Conservation (phyloP, 2,113 vertebrate species). For the Pelobates fuscus region DNA sequence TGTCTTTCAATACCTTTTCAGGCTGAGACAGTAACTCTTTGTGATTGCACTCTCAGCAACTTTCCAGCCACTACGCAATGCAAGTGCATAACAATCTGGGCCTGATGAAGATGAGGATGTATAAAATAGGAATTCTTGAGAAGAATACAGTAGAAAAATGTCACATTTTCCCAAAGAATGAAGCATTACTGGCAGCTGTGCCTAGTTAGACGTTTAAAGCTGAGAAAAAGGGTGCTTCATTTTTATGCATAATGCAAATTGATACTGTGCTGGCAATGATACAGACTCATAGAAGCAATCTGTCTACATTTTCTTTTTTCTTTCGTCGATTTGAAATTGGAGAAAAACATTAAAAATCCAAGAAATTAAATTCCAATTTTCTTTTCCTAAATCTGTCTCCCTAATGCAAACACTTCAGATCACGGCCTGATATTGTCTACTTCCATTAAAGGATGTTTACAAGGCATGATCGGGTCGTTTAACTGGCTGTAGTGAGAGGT, state of each 20-base stretch:
- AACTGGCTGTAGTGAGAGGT: constrained; percentile 5
- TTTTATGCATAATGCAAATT: constrained; percentile 44
- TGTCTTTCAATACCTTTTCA: constrained; percentile 45
- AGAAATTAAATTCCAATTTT: constrained; percentile 17
- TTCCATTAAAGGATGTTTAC: constrained; percentile 22
- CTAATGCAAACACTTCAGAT: not conserved
- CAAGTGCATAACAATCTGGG: constrained; percentile 42
- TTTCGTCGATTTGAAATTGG: constrained; percentile 10
- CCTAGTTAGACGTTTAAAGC: constrained; percentile 48
- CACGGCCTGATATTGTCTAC: constrained; percentile 2
- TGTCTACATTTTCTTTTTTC: constrained; percentile 44
- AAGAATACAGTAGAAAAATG: constrained; percentile 45
- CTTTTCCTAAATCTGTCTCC: not conserved
- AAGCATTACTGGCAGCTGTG: constrained; percentile 46
- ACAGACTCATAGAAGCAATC: constrained; percentile 35
- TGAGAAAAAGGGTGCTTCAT: constrained; percentile 33
- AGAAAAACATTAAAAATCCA: constrained; percentile 25
- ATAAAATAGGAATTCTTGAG: constrained; percentile 44
- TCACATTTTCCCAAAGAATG: constrained; percentile 45
- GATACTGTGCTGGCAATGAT: constrained; percentile 39
- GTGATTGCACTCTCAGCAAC: constrained; percentile 46
- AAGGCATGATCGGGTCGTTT: constrained; percentile 10
- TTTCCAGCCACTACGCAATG: constrained; percentile 19
- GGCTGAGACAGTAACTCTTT: constrained; percentile 35
- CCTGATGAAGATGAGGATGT: constrained; percentile 45